Evolutionary conservation across 2,113 vertebrate species (phyloP), one percentile per base, ranked within the genome.

Genomic region (Syngnathus typhle): DNA sequence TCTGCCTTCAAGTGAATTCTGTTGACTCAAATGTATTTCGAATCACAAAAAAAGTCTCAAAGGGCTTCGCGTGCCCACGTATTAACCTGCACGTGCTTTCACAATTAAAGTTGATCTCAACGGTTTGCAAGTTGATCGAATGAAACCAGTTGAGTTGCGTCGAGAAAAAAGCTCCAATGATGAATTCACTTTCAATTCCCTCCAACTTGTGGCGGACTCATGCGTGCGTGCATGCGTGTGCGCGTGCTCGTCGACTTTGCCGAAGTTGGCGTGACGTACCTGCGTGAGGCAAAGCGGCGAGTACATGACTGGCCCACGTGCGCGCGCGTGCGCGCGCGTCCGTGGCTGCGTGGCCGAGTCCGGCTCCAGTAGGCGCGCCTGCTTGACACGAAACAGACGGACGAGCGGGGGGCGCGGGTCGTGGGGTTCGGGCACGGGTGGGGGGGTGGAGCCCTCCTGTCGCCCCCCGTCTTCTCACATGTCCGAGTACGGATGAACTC

Each of bases 251-350:
- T 0, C 7, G 44, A 62, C 41, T 62, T 62, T 4, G 18, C n/a
- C 11, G 19, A 23, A 62, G 60, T 62, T 43, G 8, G 36, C 56
- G 61, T 56, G 38, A 92, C 95, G 95, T 94, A 97, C 95, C 95
- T 96, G 95, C 83, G 95, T 96, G 78, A 97, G 92, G 89, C 95
- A 97, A 91, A 97, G 93, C 89, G 95, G 95, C 90, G 95, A 96
- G 92, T 97, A 97, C 95, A 97, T 97, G 89, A 91, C 93, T 94
- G 93, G 91, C 77, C 69, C 82, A 73, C 38, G 80, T 66, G 76
- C 38, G 73, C 70, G 76, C 67, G 60, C 43, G 76, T 36, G 73
- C 70, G 76, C 67, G 60, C 43, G 75, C 36, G 70, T 27, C 44
- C 54, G 51, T 61, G 65, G 44, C 44, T 16, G 41, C 41, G 41